These are phyloP conservation scores for Deilephila porcellus DNA, from an alignment of 2,888 invertebrate genomes.

Conservation along the genomic window DNA sequence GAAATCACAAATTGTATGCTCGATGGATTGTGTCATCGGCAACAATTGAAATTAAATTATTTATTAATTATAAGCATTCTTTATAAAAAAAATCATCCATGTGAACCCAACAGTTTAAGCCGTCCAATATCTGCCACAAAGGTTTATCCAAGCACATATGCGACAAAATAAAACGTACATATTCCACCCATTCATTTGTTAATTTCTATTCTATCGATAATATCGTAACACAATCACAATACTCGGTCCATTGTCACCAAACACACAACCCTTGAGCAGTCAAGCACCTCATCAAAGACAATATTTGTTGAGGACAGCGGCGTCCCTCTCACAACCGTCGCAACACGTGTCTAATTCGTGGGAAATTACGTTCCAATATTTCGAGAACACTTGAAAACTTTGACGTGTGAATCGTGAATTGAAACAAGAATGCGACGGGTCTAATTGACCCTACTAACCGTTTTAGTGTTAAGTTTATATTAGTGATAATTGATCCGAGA, in stretches of 20 bases:
- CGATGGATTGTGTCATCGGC: too few relatives aligned
- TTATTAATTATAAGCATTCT: too few relatives aligned
- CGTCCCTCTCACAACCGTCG: conserved; percentile 57
- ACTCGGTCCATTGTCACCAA: conserved; percentile 44
- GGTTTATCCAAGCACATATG: background rate
- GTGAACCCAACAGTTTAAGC: too few relatives aligned
- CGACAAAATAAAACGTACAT: background rate
- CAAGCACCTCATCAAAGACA: conserved; percentile 81
- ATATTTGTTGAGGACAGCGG: conserved; percentile 80
- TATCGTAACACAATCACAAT: conserved; percentile 35
- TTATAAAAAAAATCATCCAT: too few relatives aligned
- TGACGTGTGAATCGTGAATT: conserved; percentile 61
- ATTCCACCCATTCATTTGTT: conserved; percentile 1
- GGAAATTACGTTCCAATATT: conserved; percentile 74
- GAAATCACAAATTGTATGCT: too few relatives aligned
- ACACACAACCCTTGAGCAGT: conserved; percentile 70
- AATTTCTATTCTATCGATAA: conserved; percentile 22
- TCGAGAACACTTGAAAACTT: conserved; percentile 60
- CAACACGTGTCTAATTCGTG: conserved; percentile 75
- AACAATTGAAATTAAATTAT: too few relatives aligned
- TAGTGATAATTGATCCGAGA: background rate
- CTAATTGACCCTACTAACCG: conserved; percentile 15
- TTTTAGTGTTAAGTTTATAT: background rate
- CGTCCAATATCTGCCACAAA: too few relatives aligned
- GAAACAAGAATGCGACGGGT: conserved; percentile 26